These are phyloP conservation scores for Caenorhabditis brenneri DNA, from an alignment of 1,140 invertebrate species.

Conservation along the genomic window DNA sequence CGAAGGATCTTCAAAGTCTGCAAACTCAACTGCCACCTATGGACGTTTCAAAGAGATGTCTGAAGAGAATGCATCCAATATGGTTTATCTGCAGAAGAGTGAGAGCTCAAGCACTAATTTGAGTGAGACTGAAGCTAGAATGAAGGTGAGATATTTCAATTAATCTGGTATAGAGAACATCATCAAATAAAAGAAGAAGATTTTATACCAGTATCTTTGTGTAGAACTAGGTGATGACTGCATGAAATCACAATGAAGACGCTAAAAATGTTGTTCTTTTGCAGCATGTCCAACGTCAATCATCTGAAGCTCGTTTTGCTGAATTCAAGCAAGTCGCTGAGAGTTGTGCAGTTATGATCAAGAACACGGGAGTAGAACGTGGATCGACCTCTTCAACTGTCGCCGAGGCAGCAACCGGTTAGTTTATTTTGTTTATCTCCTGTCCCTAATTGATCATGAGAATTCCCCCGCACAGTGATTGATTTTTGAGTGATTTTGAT, in stretches of 20 bases:
- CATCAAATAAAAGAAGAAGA: too few species aligned
- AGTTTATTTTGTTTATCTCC: constrained; percentile 22
- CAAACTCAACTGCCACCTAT: constrained; percentile 17
- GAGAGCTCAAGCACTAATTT: background rate
- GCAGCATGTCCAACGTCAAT: constrained; percentile 3
- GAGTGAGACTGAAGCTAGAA: background rate
- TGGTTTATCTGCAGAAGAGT: constrained; percentile 29
- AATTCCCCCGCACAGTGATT: background rate
- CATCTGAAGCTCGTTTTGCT: background rate
- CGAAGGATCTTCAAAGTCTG: constrained; percentile 22
- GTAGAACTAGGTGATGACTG: too few species aligned
- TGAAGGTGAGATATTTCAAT: background rate
- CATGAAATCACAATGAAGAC: too few species aligned
- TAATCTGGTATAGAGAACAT: background rate
- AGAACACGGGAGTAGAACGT: constrained; percentile 29
- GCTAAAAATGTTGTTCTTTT: background rate
- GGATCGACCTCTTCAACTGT: constrained; percentile 18
- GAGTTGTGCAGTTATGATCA: constrained; percentile 48
- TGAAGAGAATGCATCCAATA: constrained; percentile 26
- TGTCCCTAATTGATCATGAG: background rate
- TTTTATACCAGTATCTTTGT: too few species aligned
- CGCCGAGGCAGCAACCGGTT: constrained; percentile 45
- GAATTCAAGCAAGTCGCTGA: constrained; percentile 46
- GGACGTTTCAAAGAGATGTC: constrained; percentile 33
- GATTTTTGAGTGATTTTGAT: constrained; percentile 29